Base-by-base conservation (phyloP, 2,113 vertebrate genomes). In the Hipposideros armiger region DNA sequence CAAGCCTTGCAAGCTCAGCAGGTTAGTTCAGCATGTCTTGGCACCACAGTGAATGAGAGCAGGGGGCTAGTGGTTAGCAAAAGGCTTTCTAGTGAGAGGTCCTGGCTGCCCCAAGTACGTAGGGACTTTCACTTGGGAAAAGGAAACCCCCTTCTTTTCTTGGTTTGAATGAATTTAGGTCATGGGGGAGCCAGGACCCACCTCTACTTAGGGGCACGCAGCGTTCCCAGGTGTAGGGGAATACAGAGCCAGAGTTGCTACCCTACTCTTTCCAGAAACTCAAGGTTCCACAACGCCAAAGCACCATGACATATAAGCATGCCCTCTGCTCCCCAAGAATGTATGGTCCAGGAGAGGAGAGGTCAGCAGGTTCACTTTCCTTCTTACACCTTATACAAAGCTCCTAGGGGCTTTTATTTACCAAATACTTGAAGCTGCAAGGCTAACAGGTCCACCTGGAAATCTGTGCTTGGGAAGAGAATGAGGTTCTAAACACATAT, bases 381-480 rank as follows among this genome's bases (percentile, higher is more conserved):
- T 93, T 69, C 50, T 96, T 91, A 76, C 1, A 90, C 4, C 45
- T 74, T 56, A 40, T 3, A 54, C 54, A 58, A 80, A 86, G 11
- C 16, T 94, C 45, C n/a, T 40, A 11, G 30, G 24, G 82, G 70
- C 5, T 50, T 69, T 81, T 13, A 56, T 62, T 87, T 76, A 86
- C 17, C 36, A 72, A 60, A 32, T 40, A 74, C 36, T 95, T 87
- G 70, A 90, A 77, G 24, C 40, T 62, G 50, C 28, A 69, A 81
- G 87, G 3, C 40, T 93, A 67, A 83, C 58, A 95, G 20, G 24
- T 30, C 93, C 47, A 90, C 16, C 50, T 66, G 54, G 36, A 60
- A 88, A 83, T 81, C 30, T 84, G 74, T 76, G 70, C 45, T 76
- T 92, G 40, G 94, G 66, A 87, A 77, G n/a, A 93, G 66, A 96